Percentiles rank a stretch among this genome's conserved stretches.
phyloP scores from a whole-genome alignment of 2,797 vertebrate genomes.

The Bradypus variegatus region DNA sequence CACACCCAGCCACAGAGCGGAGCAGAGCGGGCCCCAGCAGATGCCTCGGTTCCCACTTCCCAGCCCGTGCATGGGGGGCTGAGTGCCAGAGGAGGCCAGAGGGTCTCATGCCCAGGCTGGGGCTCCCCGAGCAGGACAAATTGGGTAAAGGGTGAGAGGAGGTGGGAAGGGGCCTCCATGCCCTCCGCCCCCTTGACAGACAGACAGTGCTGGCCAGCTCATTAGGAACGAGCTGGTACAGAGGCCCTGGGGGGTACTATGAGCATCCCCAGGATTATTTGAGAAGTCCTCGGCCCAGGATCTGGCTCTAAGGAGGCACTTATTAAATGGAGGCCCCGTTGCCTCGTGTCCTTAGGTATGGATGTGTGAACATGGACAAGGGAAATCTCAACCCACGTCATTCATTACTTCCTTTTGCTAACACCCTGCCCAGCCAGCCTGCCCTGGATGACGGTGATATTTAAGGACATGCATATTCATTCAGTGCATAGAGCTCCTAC shows the following conservation, averaged over 20 bases:
- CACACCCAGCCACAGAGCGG: background rate
- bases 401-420: background rate
- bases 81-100: background rate
- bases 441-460: no score
- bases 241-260: slow-evolving; percentile 32
- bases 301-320: background rate
- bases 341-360: background rate
- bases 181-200: no score
- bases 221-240: background rate
- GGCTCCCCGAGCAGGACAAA: background rate
- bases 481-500: no score
- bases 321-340: background rate
- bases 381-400: background rate
- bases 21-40: background rate
- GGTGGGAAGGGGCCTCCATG: background rate
- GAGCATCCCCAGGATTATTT: background rate
- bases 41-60: background rate
- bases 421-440: background rate
- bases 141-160: background rate
- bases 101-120: background rate
- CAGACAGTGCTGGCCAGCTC: background rate
- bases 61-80: background rate
- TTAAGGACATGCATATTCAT: no score
- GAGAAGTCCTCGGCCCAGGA: background rate
- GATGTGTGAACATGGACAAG: fast-evolving